Conservation (phyloP, 2,797 vertebrate species). For the Monodelphis domestica region DNA sequence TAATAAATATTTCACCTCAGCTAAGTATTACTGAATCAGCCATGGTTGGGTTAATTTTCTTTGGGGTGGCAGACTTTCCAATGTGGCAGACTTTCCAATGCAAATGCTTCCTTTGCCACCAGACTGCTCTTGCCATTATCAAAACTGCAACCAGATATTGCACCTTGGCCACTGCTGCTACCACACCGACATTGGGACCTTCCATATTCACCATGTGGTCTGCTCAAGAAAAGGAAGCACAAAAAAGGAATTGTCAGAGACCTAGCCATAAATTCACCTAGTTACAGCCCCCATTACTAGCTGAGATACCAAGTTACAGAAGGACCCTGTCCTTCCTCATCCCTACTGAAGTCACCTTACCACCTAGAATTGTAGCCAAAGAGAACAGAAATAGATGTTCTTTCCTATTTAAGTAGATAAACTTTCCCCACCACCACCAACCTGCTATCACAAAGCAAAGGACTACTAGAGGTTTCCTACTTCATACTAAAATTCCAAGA, state of each 20-base stretch:
- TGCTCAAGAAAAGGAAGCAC: not conserved
- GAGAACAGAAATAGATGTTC: not conserved
- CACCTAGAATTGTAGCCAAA: not conserved
- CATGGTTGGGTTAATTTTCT: not conserved
- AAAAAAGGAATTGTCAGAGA: not conserved
- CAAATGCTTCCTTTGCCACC: not conserved
- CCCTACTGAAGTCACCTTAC: not conserved
- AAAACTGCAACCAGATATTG: not conserved
- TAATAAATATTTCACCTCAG: not conserved
- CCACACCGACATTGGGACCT: not conserved
- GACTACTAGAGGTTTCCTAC: not conserved
- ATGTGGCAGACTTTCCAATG: no score
- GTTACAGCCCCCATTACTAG: not conserved
- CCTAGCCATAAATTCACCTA: not conserved
- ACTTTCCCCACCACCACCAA: not conserved
- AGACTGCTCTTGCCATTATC: not conserved
- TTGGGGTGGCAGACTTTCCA: not conserved
- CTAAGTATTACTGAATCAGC: not conserved
- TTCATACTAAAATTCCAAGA: not conserved
- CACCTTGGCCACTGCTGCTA: not conserved
- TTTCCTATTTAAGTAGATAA: not conserved
- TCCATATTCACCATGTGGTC: not conserved
- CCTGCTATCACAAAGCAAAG: not conserved
- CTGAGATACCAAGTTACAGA: not conserved
- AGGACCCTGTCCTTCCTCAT: not conserved